A percentile compares a stretch with the other conserved stretches of the same genome.
phyloP scores from a whole-genome alignment of 2,888 invertebrate species.

The Hipparchia semele region DNA sequence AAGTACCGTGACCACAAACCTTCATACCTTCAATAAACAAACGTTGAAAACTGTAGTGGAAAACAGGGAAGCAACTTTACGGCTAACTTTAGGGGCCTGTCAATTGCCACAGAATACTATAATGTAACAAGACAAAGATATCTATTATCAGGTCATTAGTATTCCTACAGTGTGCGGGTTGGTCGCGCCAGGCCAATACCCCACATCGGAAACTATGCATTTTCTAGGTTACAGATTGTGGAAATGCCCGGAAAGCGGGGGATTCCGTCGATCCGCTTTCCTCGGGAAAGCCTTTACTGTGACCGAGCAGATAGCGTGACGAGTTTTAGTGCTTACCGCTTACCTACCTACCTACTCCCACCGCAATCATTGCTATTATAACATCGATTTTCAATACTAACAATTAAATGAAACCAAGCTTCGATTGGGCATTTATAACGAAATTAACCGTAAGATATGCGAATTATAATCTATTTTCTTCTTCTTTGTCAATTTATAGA shows the following conservation, averaged over 20 bases:
- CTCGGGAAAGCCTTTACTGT: constrained; percentile 8
- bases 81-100: background rate
- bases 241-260: constrained; percentile 23
- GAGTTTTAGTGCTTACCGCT: background rate
- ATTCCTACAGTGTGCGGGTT: background rate
- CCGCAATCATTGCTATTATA: no score
- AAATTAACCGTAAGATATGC: no score
- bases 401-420: no score
- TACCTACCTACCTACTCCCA: background rate
- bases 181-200: background rate
- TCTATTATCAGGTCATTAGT: background rate
- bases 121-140: no score
- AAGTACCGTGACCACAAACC: no score
- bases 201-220: constrained; percentile 3
- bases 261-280: constrained; percentile 19
- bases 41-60: no score
- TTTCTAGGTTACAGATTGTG: constrained; percentile 12
- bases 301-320: no score
- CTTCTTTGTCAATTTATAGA: no score
- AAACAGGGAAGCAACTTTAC: background rate
- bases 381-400: no score
- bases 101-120: background rate
- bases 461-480: no score
- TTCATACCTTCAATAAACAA: no score
- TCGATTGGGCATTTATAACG: no score